Conservation (phyloP, 2,797 vertebrate species). For the Poeciliopsis turneri region DNA sequence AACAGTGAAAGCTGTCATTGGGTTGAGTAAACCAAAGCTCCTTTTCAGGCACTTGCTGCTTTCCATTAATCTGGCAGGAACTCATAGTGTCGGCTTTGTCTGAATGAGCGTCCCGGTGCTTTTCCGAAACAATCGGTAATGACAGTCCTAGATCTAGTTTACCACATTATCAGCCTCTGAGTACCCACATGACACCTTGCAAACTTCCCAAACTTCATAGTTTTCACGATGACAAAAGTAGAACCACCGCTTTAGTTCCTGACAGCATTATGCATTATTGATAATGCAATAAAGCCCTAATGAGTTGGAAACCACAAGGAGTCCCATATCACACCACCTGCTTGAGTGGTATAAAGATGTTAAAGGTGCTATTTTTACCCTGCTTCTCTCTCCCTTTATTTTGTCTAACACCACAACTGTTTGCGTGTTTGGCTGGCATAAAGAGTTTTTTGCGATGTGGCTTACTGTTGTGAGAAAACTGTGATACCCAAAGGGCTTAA, state of each 20-base stretch:
- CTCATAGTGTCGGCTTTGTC: constrained; percentile 9
- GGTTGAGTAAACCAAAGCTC: constrained; percentile 25
- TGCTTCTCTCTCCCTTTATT: background rate
- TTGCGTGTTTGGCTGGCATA: constrained; percentile 1
- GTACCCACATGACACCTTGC: background rate
- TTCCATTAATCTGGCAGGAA: constrained; percentile 18
- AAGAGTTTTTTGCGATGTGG: constrained; percentile 8
- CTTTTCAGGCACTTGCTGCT: constrained; percentile 2
- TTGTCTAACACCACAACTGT: background rate
- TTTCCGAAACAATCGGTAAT: background rate
- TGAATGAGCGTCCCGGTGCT: constrained; percentile 10
- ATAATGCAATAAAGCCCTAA: background rate
- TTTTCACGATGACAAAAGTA: background rate
- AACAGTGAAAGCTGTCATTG: constrained; percentile 29
- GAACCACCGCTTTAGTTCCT: background rate
- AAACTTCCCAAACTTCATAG: background rate
- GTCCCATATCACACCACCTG: background rate
- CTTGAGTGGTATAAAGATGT: constrained; percentile 7
- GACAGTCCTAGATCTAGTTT: background rate
- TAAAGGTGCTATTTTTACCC: constrained; percentile 8
- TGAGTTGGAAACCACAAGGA: background rate
- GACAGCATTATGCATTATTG: background rate
- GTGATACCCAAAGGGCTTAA: constrained; percentile 7
- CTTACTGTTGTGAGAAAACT: constrained; percentile 10
- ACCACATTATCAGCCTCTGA: constrained; percentile 1